Base-by-base conservation (phyloP, 1,140 invertebrate genomes). In the Euura lappo region DNA sequence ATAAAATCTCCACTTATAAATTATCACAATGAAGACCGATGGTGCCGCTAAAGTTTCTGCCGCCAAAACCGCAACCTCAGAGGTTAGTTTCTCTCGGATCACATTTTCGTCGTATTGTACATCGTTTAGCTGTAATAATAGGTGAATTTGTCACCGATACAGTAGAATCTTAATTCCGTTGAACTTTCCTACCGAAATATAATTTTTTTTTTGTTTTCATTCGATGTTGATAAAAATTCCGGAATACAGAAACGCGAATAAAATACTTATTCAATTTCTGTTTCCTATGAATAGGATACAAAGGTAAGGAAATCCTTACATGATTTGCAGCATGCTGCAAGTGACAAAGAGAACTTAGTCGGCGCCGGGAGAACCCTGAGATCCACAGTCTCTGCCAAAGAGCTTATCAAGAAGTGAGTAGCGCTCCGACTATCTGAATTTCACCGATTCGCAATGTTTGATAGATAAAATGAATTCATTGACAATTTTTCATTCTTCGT, bases 291-390 rank as follows among this genome's bases (percentile, higher is more conserved):
- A 60, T 60, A 85, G 83, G 83, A 83, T 74, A 46, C 45, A 44
- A 87, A 84, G 79, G 68, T 79, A 72, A 85, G 91, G 78, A 91
- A 89, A 84, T 90, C 90, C 66, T 87, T 93, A 28, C 91, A 91
- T 84, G 89, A 88, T 71, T 79, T 93, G 69, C 92, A 93, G 83
- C 90, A 88, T 73, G 84, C 90, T 65, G 90, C 91, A 68, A 88
- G 83, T 10, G 89, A 92, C 76, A 90, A 90, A 78, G 91, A 93
- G 84, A 93, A 92, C 81, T 87, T 93, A 75, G 91, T 91, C 79
- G 91, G 91, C 78, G 84, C 75, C 74, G 84, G 86, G 65, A 83
- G 87, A 71, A 78, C 75, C 10, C 71, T 85, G 2, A 83, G 82
- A 71, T 83, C 83, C 47, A 75, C 78, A 28, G 46, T 74, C 6